These are phyloP conservation scores for Hofmannophila pseudospretella DNA, from an alignment of 2,888 invertebrate species.

Conservation along the genomic window DNA sequence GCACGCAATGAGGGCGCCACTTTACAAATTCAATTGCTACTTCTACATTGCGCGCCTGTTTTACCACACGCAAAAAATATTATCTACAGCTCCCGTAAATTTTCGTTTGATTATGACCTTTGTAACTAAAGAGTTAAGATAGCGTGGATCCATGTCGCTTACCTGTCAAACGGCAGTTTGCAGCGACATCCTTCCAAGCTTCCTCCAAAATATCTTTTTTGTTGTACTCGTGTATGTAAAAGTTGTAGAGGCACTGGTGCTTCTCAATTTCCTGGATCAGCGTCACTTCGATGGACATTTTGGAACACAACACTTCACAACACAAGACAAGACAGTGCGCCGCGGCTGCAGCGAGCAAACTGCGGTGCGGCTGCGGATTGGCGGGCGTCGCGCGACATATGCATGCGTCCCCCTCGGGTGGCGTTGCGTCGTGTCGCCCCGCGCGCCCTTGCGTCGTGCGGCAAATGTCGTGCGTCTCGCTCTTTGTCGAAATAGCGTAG, in stretches of 20 bases:
- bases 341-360: conserved; percentile 19
- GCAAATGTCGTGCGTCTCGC: not conserved
- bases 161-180: conserved; percentile 21
- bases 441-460: not conserved
- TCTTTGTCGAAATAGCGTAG: no score
- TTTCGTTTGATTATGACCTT: no score
- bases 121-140: no score
- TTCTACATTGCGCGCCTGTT: not conserved
- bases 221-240: conserved; percentile 31
- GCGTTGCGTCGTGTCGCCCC: conserved; percentile 8
- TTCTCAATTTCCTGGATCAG: conserved; percentile 33
- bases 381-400: conserved; percentile 20
- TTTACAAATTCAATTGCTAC: no score
- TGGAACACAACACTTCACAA: conserved; percentile 12
- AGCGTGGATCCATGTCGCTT: no score
- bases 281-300: conserved; percentile 32
- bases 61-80: no score
- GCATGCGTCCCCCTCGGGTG: conserved; percentile 13
- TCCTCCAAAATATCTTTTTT: conserved; percentile 33
- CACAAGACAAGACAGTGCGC: no score
- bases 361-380: conserved; percentile 25
- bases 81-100: no score
- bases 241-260: conserved; percentile 32
- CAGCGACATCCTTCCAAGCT: conserved; percentile 30
- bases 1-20: no score